These are phyloP conservation scores for Ictalurus furcatus DNA, from an alignment of 2,113 vertebrate species.

Conservation along the genomic window DNA sequence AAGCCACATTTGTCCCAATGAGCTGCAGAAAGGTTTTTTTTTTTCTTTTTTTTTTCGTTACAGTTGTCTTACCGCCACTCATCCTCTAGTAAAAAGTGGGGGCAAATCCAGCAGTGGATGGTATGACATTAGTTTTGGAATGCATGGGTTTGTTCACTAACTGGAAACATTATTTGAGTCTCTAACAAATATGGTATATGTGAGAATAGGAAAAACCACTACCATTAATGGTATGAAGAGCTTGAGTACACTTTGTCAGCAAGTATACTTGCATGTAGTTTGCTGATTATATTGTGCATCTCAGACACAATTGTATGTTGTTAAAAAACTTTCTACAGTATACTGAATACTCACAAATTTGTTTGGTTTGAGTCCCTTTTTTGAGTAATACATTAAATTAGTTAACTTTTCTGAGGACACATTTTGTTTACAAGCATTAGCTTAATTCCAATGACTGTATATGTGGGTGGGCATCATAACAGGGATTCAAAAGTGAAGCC, in stretches of 20 bases:
- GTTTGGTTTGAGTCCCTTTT: background rate
- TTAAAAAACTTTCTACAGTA: background rate
- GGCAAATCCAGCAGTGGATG: constrained; percentile 98
- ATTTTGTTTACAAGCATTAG: background rate
- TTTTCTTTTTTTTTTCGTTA: constrained; percentile 35
- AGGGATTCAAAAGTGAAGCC: too few species aligned
- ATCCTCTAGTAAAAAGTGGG: constrained; percentile 86
- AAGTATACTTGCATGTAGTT: constrained; percentile 12
- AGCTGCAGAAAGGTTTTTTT: constrained; percentile 23
- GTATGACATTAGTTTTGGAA: constrained; percentile 76
- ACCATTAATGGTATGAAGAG: background rate
- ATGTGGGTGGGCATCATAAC: too few species aligned
- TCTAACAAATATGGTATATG: background rate
- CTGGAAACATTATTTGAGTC: constrained; percentile 4
- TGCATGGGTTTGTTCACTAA: constrained; percentile 42
- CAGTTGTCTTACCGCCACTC: constrained; percentile 80
- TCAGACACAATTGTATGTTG: background rate
- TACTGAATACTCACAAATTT: background rate
- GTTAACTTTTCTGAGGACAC: background rate
- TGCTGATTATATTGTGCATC: background rate
- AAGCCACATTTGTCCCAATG: background rate
- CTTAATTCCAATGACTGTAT: too few species aligned
- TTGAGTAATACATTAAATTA: background rate
- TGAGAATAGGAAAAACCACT: background rate
- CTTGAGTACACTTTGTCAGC: background rate